phyloP scores from a whole-genome alignment of 2,113 vertebrate species.

The Regulus satrapa region DNA sequence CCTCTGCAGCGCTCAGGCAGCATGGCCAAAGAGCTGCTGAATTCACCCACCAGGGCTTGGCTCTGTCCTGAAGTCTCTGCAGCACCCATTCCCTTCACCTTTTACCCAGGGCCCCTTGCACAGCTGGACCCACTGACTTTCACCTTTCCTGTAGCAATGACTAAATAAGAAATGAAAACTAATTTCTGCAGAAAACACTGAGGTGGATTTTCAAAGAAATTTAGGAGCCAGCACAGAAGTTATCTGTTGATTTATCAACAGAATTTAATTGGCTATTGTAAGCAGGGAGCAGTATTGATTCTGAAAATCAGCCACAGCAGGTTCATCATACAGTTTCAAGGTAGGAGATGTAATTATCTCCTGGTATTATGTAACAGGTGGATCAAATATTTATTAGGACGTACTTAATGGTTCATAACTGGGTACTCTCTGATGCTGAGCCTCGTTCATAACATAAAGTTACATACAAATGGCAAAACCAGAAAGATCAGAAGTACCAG shows the following conservation, averaged over 20 bases:
- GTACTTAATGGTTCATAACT: not conserved
- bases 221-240: not conserved
- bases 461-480: not conserved
- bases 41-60: not conserved
- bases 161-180: not conserved
- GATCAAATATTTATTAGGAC: not conserved
- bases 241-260: not conserved
- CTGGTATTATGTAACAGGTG: not conserved
- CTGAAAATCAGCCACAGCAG: not conserved
- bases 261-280: not conserved
- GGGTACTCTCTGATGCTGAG: not conserved
- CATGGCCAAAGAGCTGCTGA: not conserved
- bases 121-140: not conserved
- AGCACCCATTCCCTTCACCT: not conserved
- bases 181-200: not conserved
- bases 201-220: not conserved
- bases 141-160: not conserved
- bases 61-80: not conserved
- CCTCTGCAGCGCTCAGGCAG: not conserved
- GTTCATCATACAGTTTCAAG: not conserved
- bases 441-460: not conserved
- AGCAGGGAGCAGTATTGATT: not conserved
- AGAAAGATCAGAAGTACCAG: not conserved
- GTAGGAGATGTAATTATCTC: not conserved
- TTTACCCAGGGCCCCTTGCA: not conserved